A percentile compares a stretch with the other conserved stretches of the same genome.
phyloP scores from a whole-genome alignment of 1,140 invertebrate species.

The Melanaphis sacchari region DNA sequence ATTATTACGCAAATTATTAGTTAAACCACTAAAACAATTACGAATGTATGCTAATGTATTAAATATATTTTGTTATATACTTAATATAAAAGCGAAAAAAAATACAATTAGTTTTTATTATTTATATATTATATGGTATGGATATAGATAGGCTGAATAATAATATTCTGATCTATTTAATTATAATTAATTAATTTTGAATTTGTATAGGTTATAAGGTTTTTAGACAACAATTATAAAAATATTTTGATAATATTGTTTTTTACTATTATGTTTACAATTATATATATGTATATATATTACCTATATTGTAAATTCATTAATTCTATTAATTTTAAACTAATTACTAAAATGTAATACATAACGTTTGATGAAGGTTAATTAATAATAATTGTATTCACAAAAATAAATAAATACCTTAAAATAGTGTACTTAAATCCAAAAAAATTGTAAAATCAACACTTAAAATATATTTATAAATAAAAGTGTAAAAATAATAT shows the following conservation, averaged over 20 bases:
- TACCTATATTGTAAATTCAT: not conserved
- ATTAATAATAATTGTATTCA: conserved; percentile 13
- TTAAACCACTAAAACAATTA: not conserved
- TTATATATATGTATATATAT: not conserved
- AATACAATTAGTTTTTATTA: not conserved
- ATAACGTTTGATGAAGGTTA: not conserved
- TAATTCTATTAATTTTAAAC: not conserved
- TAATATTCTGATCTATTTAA: conserved; percentile 10
- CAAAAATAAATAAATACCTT: conserved; percentile 34
- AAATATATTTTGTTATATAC: not conserved
- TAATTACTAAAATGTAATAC: not conserved
- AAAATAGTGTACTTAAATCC: not conserved
- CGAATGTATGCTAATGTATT: not conserved
- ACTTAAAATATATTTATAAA: not conserved
- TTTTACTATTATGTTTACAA: not conserved
- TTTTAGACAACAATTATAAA: not conserved
- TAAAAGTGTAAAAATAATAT: not conserved
- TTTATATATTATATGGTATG: not conserved
- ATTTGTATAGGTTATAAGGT: not conserved
- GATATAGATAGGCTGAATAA: not conserved
- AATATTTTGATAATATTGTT: not conserved
- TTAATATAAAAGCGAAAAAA: not conserved
- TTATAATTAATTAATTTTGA: not conserved
- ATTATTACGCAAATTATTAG: not conserved
- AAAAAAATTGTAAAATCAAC: not conserved